Conservation (phyloP, 1,140 invertebrate species). For the Zeugodacus cucurbitae region DNA sequence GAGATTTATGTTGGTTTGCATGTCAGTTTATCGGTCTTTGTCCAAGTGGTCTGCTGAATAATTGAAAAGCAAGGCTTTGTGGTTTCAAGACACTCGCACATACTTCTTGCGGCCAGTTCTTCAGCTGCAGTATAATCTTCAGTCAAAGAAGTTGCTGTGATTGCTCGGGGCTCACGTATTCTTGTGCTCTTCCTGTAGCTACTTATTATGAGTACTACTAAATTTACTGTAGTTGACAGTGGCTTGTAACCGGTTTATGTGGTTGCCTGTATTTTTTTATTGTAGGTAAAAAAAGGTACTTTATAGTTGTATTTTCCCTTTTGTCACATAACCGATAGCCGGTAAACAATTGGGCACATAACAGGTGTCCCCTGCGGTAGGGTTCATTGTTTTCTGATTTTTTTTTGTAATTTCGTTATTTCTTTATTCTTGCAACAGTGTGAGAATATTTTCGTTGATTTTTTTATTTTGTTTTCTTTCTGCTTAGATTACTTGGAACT, state of each 20-base stretch:
- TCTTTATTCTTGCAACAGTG: not conserved
- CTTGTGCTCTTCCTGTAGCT: not conserved
- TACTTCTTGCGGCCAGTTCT: not conserved
- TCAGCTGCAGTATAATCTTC: not conserved
- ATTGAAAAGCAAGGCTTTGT: constrained; percentile 17
- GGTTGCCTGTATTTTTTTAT: not conserved
- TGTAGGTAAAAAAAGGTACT: too few relatives aligned
- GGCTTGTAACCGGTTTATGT: constrained; percentile 5
- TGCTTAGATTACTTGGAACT: not conserved
- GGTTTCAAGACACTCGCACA: not conserved
- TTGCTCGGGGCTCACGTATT: not conserved
- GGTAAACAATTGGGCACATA: constrained; percentile 23
- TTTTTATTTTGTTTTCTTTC: not conserved
- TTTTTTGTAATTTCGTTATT: not conserved
- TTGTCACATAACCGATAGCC: constrained; percentile 20
- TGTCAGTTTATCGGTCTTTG: not conserved
- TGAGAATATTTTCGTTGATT: not conserved
- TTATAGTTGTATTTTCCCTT: not conserved
- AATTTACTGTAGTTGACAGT: not conserved
- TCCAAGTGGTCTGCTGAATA: constrained; percentile 17
- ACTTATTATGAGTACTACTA: not conserved
- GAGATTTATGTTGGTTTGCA: not conserved
- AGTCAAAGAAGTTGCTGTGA: constrained; percentile 9
- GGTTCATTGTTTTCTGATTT: constrained; percentile 9
- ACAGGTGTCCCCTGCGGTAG: constrained; percentile 5